Conservation (phyloP, 2,888 invertebrate genomes). For the Criorhina ranunculi region DNA sequence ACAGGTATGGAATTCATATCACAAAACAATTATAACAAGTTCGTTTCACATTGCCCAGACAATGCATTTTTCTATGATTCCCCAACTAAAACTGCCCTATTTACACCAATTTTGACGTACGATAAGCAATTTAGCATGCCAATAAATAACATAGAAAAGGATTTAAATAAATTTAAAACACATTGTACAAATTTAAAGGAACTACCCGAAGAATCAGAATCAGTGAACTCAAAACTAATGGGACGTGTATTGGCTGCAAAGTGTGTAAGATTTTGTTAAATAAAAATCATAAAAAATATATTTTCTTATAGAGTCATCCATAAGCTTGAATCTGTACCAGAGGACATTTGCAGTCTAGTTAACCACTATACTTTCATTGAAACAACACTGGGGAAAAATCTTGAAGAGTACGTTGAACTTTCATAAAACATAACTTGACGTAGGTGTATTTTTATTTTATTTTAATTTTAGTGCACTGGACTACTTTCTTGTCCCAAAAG, state of each 20-base stretch:
- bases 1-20: conserved; percentile 49
- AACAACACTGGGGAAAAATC: neutral
- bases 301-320: conserved; percentile 24
- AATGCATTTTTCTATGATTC: conserved; percentile 6
- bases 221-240: neutral
- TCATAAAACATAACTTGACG: neutral
- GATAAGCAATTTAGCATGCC: conserved; percentile 41
- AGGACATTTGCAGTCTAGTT: neutral
- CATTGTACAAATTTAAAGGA: neutral
- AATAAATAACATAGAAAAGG: neutral
- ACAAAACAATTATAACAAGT: neutral
- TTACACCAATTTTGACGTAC: conserved; percentile 32
- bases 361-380: neutral
- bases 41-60: neutral
- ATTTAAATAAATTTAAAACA: conserved; percentile 2
- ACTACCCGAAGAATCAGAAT: neutral
- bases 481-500: conserved; percentile 3
- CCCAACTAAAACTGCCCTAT: conserved; percentile 3
- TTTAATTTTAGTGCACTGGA: conserved; percentile 22
- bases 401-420: neutral
- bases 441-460: too few species aligned
- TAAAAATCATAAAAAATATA: neutral
- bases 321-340: neutral
- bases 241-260: conserved; percentile 38
- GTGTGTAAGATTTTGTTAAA: conserved; percentile 2